A percentile compares a stretch with the other conserved stretches of the same genome.
Conservation (phyloP, 2,888 invertebrate species). For the Pseudanteris insignis region DNA sequence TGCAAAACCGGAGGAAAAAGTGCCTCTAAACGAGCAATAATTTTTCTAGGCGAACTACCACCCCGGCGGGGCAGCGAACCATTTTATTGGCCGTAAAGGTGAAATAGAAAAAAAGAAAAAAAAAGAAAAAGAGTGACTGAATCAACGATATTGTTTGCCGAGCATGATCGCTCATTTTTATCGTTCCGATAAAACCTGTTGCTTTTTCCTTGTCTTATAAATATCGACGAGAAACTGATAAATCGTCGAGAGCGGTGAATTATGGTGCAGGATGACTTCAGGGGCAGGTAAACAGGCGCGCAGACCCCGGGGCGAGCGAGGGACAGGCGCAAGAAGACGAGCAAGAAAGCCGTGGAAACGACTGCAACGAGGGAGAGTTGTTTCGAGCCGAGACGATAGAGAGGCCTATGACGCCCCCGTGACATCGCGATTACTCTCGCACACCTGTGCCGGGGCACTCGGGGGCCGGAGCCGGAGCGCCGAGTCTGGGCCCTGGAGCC, state of each 20-base stretch:
- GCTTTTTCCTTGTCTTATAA: conserved; percentile 21
- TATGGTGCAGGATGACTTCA: too few species aligned
- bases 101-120: too few species aligned
- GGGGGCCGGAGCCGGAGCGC: conserved; percentile 50
- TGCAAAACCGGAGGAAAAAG: conserved; percentile 5
- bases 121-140: conserved; percentile 18
- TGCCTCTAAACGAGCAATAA: conserved; percentile 19
- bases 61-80: conserved; percentile 2
- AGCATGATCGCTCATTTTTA: conserved; percentile 16
- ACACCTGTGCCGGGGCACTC: conserved; percentile 57
- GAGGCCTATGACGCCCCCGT: conserved; percentile 60
- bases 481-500: too few species aligned
- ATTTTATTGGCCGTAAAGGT: conserved; percentile 25
- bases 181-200: conserved; percentile 30
- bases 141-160: conserved; percentile 17
- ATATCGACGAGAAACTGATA: conserved; percentile 22
- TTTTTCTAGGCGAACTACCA: conserved; percentile 11
- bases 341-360: too few species aligned
- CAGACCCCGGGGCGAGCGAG: too few species aligned
- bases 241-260: too few species aligned
- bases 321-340: too few species aligned
- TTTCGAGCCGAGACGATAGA: conserved; percentile 16
- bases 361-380: not conserved
- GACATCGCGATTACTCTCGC: conserved; percentile 65
- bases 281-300: conserved; percentile 38